Evolutionary conservation across 2,888 invertebrate genomes (phyloP), one percentile per base, ranked within the genome.

Genomic region (Orthonychiurus folsomi): DNA sequence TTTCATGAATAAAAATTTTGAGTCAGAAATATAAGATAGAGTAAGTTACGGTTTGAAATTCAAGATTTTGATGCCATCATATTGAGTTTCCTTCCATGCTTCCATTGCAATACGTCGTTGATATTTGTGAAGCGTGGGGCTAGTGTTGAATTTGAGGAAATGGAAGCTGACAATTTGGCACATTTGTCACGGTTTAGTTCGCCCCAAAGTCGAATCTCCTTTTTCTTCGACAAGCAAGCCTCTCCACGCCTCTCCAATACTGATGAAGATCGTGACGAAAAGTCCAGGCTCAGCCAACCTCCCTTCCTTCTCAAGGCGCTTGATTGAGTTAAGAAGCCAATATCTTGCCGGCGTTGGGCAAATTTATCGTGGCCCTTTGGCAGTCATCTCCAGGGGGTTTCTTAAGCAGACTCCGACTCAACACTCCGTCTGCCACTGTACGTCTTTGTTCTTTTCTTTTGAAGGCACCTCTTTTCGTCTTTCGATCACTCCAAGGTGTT

Each of bases 311-410:
- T 37, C 37, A 9, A 37, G 37, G 55, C 52, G 59, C 63, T 67
- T 67, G 67, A 67, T 67, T 67, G 64, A 67, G 67, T 67, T 67
- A 67, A 65, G 67, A 67, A 67, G 67, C 67, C 67, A 67, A 67
- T 67, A 67, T 67, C 37, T 59, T 50, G 55, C 61, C 61, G 64
- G 63, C 56, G 57, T 62, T 63, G 59, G 59, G 59, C 50, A 64
- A 64, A 62, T 64, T 64, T 64, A 62, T 62, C 62, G 56, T 64
- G 59, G 61, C 55, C 62, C 56, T 62, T 52, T 54, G 52, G 24
- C 55, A 60, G 54, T 63, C 55, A 61, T 59, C 65, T 63, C 21
- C 54, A 28, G 27, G 53, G 25, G 28, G 18, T 60, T 2, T 26
- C 26, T 5, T 56, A 3, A n/a, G 3, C 2, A 27, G 25, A 25